Evolutionary conservation across 2,888 invertebrate genomes (phyloP).

Genomic region (Erebia epiphron): DNA sequence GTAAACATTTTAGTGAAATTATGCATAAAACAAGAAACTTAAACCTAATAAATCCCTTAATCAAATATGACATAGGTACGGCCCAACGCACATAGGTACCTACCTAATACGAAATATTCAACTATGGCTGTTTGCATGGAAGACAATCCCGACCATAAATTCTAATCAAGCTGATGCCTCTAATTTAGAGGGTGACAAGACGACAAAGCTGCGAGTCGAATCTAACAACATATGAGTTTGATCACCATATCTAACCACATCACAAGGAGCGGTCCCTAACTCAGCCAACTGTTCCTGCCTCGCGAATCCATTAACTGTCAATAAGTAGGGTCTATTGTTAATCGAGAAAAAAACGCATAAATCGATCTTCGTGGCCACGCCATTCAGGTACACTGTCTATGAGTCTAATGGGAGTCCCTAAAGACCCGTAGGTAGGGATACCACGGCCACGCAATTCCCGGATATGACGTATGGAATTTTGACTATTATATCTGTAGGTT

Average conservation of each 20-base stretch:
- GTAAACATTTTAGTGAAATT: neutral
- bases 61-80: conserved; percentile 16
- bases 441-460: neutral
- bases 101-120: conserved; percentile 11
- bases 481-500: neutral
- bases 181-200: conserved; percentile 35
- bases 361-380: conserved; percentile 78
- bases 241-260: conserved; percentile 80
- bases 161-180: conserved; percentile 33
- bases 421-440: conserved; percentile 49
- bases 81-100: too few relatives aligned
- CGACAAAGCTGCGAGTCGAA: conserved; percentile 35
- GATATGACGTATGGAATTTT: neutral
- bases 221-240: conserved; percentile 75
- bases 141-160: conserved; percentile 26
- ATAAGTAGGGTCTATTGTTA: conserved; percentile 76
- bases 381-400: conserved; percentile 61
- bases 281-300: conserved; percentile 73
- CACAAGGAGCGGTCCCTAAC: conserved; percentile 64
- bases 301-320: conserved; percentile 72
- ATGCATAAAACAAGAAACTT: conserved; percentile 2
- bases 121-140: neutral
- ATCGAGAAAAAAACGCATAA: conserved; percentile 75
- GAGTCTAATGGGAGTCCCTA: conserved; percentile 67
- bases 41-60: conserved; percentile 5